Percentiles rank a stretch among this genome's conserved stretches.
These are phyloP conservation scores for Drosophila nasuta DNA, from an alignment of 1,140 invertebrate genomes.

Conservation along the genomic window DNA sequence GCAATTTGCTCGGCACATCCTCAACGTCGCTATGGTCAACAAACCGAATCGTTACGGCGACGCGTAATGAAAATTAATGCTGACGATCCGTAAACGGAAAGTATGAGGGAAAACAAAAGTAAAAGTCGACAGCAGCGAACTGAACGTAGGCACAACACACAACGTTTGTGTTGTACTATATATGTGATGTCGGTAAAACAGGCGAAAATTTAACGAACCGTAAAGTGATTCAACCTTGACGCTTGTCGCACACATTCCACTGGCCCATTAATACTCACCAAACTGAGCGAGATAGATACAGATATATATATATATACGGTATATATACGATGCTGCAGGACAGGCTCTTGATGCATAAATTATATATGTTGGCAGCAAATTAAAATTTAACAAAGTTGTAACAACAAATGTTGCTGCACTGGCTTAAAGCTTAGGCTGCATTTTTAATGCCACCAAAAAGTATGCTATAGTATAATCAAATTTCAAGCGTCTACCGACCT, in stretches of 20 bases:
- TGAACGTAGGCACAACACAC: neutral
- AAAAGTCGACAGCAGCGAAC: constrained; percentile 47
- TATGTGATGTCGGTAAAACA: constrained; percentile 32
- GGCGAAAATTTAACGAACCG: constrained; percentile 77
- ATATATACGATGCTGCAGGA: no score
- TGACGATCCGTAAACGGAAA: constrained; percentile 77
- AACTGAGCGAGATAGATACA: neutral
- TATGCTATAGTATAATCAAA: constrained; percentile 46
- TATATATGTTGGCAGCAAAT: constrained; percentile 68
- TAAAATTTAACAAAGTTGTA: constrained; percentile 70
- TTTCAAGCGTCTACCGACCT: constrained; percentile 32
- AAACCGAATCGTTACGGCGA: constrained; percentile 81
- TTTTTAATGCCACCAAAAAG: constrained; percentile 52
- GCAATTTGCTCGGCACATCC: constrained; percentile 65
- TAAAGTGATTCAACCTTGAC: constrained; percentile 80
- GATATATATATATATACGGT: neutral
- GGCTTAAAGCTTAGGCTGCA: constrained; percentile 34
- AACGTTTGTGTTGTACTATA: neutral
- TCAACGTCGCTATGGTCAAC: constrained; percentile 64
- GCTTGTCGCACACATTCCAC: constrained; percentile 60
- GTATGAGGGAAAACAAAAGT: constrained; percentile 52
- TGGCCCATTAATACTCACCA: constrained; percentile 51
- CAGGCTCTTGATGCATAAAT: constrained; percentile 69
- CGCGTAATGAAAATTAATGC: constrained; percentile 83
- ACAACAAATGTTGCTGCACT: constrained; percentile 31